phyloP scores from a whole-genome alignment of 1,140 invertebrate species.

The Leptinotarsa texana region DNA sequence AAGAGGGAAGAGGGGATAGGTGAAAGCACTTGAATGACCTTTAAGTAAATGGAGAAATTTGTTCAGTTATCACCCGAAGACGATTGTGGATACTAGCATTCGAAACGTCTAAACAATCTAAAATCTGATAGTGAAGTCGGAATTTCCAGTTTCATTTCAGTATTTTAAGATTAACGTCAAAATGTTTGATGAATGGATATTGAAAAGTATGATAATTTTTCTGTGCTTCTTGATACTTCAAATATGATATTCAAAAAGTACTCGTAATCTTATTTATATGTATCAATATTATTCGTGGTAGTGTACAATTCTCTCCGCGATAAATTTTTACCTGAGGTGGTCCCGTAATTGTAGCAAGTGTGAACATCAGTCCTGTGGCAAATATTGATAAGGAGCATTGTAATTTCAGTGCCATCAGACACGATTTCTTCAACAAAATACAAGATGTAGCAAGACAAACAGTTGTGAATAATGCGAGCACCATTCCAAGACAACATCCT shows the following conservation, averaged over 20 bases:
- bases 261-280: not conserved
- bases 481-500: constrained; percentile 37
- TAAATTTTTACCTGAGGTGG: constrained; percentile 38
- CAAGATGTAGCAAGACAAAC: constrained; percentile 35
- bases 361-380: constrained; percentile 36
- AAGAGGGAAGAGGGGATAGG: too few species aligned
- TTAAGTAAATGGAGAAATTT: too few species aligned
- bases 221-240: constrained; percentile 1
- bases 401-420: constrained; percentile 37
- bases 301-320: too few species aligned
- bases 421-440: constrained; percentile 35
- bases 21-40: too few species aligned
- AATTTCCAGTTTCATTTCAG: too few species aligned
- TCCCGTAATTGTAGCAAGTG: constrained; percentile 33
- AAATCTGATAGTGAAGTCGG: too few species aligned
- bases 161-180: not conserved
- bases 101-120: too few species aligned
- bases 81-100: too few species aligned
- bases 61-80: too few species aligned
- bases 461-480: constrained; percentile 35
- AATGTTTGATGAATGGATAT: too few species aligned
- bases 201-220: not conserved
- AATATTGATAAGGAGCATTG: constrained; percentile 44
- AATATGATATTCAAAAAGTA: not conserved
- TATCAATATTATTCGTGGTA: too few species aligned